Percentiles rank a stretch among this genome's conserved stretches.
phyloP scores from a whole-genome alignment of 2,888 invertebrate genomes.

The Gnatocerus cornutus region DNA sequence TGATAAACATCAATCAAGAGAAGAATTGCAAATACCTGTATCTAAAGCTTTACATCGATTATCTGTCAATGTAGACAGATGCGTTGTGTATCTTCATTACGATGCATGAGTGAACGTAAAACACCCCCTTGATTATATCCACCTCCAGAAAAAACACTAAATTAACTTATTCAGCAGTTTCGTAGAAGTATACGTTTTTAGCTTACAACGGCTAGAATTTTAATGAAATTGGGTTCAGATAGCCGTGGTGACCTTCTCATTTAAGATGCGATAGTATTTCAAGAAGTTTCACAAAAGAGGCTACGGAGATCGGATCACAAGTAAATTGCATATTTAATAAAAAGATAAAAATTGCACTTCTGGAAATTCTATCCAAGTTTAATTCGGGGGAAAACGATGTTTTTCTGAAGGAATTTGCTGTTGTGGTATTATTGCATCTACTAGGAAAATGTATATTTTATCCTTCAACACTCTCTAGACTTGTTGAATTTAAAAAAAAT shows the following conservation, averaged over 20 bases:
- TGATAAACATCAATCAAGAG: constrained; percentile 38
- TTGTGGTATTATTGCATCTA: too few species aligned
- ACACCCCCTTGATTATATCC: constrained; percentile 26
- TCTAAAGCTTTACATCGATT: constrained; percentile 38
- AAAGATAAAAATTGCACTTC: too few species aligned
- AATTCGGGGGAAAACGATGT: too few species aligned
- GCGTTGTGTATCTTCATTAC: constrained; percentile 38
- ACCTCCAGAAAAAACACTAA: constrained; percentile 11
- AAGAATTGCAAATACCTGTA: constrained; percentile 38
- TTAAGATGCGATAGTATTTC: constrained; percentile 6
- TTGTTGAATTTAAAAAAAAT: too few species aligned
- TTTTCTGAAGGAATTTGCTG: too few species aligned
- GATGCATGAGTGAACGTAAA: constrained; percentile 35
- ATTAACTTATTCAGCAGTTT: constrained; percentile 13
- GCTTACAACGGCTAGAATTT: constrained; percentile 18
- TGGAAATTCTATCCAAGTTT: too few species aligned
- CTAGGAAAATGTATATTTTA: too few species aligned
- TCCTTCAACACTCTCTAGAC: too few species aligned
- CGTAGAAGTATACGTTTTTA: constrained; percentile 15
- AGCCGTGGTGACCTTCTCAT: constrained; percentile 3
- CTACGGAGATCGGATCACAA: not conserved
- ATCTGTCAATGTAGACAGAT: constrained; percentile 33
- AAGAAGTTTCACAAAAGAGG: constrained; percentile 3
- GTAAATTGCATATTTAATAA: too few species aligned
- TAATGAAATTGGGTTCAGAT: constrained; percentile 20